Evolutionary conservation across 1,140 invertebrate species (phyloP).

Genomic region (Neotoxoptera formosana): DNA sequence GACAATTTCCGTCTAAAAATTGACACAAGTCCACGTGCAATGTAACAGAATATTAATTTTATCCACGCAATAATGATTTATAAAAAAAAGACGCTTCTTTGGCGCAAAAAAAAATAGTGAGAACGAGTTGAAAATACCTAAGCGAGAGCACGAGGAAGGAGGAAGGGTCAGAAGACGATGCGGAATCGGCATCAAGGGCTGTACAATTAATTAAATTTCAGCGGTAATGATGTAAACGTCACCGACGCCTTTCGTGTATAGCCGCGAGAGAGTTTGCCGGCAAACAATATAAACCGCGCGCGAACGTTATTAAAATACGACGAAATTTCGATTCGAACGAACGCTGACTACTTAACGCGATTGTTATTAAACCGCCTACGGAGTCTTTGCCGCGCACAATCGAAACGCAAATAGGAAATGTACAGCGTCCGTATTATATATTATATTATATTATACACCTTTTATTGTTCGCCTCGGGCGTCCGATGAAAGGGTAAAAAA

Average conservation of each 20-base stretch:
- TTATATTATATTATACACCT: background rate
- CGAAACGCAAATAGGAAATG: background rate
- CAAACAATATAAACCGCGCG: background rate
- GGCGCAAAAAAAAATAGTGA: background rate
- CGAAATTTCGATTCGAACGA: background rate
- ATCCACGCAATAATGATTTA: too few relatives aligned
- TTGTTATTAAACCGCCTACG: slow-evolving; percentile 39
- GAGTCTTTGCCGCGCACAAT: background rate
- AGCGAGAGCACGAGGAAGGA: background rate
- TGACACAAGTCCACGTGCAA: too few relatives aligned
- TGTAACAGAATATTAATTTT: too few relatives aligned
- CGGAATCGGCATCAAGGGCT: background rate
- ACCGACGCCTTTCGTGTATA: background rate
- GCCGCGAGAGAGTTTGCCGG: background rate
- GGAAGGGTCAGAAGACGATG: background rate
- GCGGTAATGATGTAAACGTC: background rate
- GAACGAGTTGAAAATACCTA: background rate
- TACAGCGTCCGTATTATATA: background rate
- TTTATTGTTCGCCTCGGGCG: background rate
- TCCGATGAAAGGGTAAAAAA: background rate
- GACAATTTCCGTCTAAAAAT: too few relatives aligned
- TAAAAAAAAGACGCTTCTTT: too few relatives aligned
- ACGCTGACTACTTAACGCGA: background rate
- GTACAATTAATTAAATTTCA: background rate
- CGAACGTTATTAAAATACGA: background rate